A percentile compares a stretch with the other conserved stretches of the same genome.
These are phyloP conservation scores for Philaenus spumarius DNA, from an alignment of 1,140 invertebrate genomes.

Conservation along the genomic window DNA sequence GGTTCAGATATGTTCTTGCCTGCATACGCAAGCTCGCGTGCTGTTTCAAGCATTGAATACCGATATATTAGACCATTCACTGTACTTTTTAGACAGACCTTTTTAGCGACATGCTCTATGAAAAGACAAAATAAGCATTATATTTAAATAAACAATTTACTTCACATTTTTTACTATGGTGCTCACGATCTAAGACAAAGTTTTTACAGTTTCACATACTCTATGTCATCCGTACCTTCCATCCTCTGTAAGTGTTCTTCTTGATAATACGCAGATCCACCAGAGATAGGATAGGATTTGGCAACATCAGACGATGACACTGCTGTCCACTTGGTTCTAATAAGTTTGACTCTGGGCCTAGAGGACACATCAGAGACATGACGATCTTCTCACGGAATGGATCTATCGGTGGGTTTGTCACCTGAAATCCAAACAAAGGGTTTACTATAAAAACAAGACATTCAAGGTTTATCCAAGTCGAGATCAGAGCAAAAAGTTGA, in stretches of 20 bases:
- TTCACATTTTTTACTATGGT: no score
- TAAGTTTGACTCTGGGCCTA: slow-evolving; percentile 90
- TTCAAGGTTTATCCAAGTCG: not conserved
- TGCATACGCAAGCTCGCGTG: no score
- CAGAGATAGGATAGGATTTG: slow-evolving; percentile 91
- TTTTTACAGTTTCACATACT: no score
- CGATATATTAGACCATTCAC: no score
- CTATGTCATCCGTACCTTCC: slow-evolving; percentile 63
- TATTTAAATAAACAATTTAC: no score
- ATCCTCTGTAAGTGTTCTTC: slow-evolving; percentile 76
- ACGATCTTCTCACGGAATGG: slow-evolving; percentile 98
- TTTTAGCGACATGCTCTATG: no score
- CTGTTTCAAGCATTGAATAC: no score
- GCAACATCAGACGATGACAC: slow-evolving; percentile 85
- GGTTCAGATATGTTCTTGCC: no score
- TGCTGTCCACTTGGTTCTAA: slow-evolving; percentile 81
- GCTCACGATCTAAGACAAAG: no score
- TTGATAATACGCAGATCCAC: slow-evolving; percentile 83
- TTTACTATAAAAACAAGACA: not conserved
- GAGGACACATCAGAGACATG: slow-evolving; percentile 89
- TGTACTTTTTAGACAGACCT: no score
- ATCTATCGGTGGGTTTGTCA: slow-evolving; percentile 98
- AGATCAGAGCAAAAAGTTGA: not conserved
- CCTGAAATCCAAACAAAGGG: slow-evolving; percentile 40
- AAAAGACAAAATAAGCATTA: no score